Evolutionary conservation across 2,113 vertebrate species (phyloP).

Genomic region (Bucco capensis): DNA sequence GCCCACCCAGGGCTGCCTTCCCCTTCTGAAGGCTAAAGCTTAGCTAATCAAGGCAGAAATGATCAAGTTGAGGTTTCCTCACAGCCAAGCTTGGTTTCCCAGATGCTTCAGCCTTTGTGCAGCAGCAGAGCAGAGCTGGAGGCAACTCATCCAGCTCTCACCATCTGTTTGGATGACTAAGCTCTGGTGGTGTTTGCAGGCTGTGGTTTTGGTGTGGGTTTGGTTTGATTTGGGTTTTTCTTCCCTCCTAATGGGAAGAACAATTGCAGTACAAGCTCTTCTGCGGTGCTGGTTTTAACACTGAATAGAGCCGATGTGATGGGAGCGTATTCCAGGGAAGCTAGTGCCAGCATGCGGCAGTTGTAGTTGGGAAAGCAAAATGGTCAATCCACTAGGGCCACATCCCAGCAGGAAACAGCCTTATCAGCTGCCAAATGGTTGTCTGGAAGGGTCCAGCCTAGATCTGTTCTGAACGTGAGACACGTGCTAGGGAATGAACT

Average conservation of each 20-base stretch:
- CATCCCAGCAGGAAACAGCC: not conserved
- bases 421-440: not conserved
- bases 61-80: not conserved
- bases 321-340: not conserved
- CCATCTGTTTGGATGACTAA: slow-evolving; percentile 1
- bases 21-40: not conserved
- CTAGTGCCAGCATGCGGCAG: not conserved
- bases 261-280: not conserved
- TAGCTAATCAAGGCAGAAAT: not conserved
- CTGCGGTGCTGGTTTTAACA: not conserved
- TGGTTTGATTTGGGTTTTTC: not conserved
- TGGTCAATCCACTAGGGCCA: not conserved
- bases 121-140: not conserved
- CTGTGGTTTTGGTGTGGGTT: not conserved
- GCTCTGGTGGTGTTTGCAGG: not conserved
- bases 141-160: not conserved
- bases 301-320: accelerated
- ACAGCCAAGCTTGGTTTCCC: not conserved
- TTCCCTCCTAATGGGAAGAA: not conserved
- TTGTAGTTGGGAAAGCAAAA: not conserved
- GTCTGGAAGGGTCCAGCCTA: not conserved
- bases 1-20: slow-evolving; percentile 25
- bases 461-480: not conserved
- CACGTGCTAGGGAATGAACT: not conserved
- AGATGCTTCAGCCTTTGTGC: not conserved